Percentiles rank a stretch among this genome's conserved stretches.
Conservation (phyloP, 2,888 invertebrate genomes). For the Dryomyza anilis region DNA sequence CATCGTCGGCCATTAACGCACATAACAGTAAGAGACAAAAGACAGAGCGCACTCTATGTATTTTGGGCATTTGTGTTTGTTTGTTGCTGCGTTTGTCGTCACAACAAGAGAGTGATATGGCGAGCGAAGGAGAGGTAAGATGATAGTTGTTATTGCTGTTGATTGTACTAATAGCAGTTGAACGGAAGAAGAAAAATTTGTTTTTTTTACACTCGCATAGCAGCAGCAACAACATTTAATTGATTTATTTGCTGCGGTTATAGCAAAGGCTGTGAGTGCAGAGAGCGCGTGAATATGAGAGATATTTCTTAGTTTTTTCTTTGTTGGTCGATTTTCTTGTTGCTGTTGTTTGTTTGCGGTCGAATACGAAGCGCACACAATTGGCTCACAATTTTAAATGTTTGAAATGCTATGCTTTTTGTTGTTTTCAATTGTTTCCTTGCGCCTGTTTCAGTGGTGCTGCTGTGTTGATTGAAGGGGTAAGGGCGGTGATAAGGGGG, state of each 20-base stretch:
- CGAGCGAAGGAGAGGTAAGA: not conserved
- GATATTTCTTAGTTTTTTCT: not conserved
- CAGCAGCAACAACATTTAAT: constrained; percentile 36
- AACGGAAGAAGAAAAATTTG: too few relatives aligned
- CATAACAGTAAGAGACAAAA: too few relatives aligned
- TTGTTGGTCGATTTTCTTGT: not conserved
- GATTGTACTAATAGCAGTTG: constrained; percentile 1
- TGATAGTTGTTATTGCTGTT: constrained; percentile 1
- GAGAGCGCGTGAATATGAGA: constrained; percentile 1
- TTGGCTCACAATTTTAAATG: constrained; percentile 3
- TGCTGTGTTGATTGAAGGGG: not conserved
- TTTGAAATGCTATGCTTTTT: not conserved
- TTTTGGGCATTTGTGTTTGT: too few relatives aligned
- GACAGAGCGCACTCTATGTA: too few relatives aligned
- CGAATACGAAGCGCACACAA: constrained; percentile 6
- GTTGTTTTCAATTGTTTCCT: not conserved
- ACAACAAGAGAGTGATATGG: not conserved
- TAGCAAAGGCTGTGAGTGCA: not conserved
- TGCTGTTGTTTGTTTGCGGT: not conserved
- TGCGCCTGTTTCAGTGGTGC: not conserved
- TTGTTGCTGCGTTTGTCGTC: not conserved
- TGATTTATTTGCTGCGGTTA: constrained; percentile 38
- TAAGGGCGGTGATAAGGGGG: too few relatives aligned
- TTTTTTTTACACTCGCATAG: too few relatives aligned
- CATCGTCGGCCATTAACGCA: too few relatives aligned